Conservation (phyloP, 2,797 vertebrate species). For the Anomalospiza imberbis region DNA sequence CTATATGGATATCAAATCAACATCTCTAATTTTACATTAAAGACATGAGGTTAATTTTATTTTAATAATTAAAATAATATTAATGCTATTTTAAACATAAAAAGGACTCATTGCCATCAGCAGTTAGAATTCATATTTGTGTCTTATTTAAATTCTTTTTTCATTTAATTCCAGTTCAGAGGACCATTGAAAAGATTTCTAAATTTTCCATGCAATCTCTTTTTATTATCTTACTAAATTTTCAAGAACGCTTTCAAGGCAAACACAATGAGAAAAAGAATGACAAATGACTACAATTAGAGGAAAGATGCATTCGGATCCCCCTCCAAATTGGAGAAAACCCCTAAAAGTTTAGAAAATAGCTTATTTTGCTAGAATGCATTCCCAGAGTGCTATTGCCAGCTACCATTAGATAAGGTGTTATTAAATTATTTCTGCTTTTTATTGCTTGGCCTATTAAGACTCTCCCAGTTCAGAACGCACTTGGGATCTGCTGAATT, state of each 20-base stretch:
- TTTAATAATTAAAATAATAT: background rate
- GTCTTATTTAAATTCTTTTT: background rate
- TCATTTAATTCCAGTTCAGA: background rate
- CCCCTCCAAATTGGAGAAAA: background rate
- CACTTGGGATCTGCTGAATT: background rate
- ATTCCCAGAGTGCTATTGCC: background rate
- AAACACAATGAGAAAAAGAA: background rate
- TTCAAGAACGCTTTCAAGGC: background rate
- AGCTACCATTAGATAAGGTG: background rate
- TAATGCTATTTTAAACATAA: background rate
- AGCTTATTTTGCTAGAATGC: background rate
- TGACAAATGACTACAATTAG: background rate
- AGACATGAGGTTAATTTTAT: background rate
- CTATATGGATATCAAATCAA: background rate
- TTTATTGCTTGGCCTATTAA: background rate
- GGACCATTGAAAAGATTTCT: background rate
- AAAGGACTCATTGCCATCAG: background rate
- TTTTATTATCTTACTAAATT: background rate
- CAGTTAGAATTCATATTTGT: background rate
- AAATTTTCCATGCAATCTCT: background rate
- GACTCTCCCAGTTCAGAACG: background rate
- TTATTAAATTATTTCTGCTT: background rate
- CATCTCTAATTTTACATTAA: background rate
- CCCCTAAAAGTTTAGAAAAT: background rate
- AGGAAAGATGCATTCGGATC: background rate